Base-by-base conservation (phyloP, 2,888 invertebrate species). In the Aleiodes alternator region DNA sequence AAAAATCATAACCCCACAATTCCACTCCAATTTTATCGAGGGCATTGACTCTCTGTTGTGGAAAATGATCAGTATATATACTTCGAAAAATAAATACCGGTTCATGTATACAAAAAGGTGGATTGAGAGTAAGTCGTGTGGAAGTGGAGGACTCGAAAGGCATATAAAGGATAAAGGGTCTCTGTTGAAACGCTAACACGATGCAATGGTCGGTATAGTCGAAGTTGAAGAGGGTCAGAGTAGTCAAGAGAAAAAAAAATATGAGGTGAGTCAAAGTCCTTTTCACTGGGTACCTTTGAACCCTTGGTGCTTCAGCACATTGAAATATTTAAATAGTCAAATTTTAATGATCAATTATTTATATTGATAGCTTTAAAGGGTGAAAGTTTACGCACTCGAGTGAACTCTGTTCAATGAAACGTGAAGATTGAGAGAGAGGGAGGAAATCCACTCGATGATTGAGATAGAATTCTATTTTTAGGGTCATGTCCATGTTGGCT, bases 111-210 rank as follows among this genome's bases (percentile, higher is more conserved):
- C 51, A 68, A 68, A 14, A 68, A 51, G 29, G 50, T 68, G 31
- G 70, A 70, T 70, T 66, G 70, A 75, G 55, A 50, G 48, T 51
- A 16, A 66, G 48, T 75, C 70, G 61, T 75, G 64, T 66, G 64
- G 64, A 70, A 75, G 50, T 51, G 51, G 53, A 68, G 50, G 51
- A 68, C 51, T 51, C 50, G 12, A 53, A 53, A 53, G 16, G 51
- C 31, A 68, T 51, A 31, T 51, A 68, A 68, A 68, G 50, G 64
- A 48, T 23, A 64, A 29, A 34, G 68, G 68, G 31, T 51, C 51
- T 50, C 31, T 34, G 68, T 68, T n/a, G 51, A 68, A 68, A 68
- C 51, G 68, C 31, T 68, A 51, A 51, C 68, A 53, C 51, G 68
- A 53, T 68, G 31, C 68, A 68, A 68, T 51, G 50, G 50, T 50